Base-by-base conservation (phyloP, 2,888 invertebrate genomes). In the Copidosoma aretas region DNA sequence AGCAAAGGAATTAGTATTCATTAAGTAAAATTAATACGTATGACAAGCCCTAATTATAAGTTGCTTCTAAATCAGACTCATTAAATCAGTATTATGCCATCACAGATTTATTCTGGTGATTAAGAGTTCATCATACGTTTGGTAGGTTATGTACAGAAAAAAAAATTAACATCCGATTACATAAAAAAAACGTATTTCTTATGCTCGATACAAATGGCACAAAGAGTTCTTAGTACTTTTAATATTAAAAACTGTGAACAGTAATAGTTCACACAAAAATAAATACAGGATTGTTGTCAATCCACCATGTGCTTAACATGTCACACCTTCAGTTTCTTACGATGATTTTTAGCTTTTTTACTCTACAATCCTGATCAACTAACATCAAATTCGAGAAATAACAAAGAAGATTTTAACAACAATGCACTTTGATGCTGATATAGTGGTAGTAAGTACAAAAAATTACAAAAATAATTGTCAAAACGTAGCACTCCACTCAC, bases 31-130 rank as follows among this genome's bases (percentile, higher is more conserved):
- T 41, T 41, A 10, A 10, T 49, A n/a, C n/a, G 3, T 12, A 32
- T 21, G 19, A 21, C 39, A 49, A 32, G 17, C 15, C 8, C 32
- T 32, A 5, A 32, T 32, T 3, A 25, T 46, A 17, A 14, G n/a
- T 52, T 54, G 21, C 56, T 58, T 43, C 41, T 76, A n/a, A 77
- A 79, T 84, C 83, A 84, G 84, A 78, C 84, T 84, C 84, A 84
- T 84, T 84, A 84, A 84, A 85, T 84, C 84, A 84, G 81, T 80
- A 58, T 68, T 81, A 75, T 77, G 71, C 81, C 78, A 80, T 77
- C 84, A 84, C 49, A 72, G 72, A 68, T 56, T 52, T 21, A 52
- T 68, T 77, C 74, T 75, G 68, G 73, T 63, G 57, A 21, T 57
- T 58, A 52, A 41, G 32, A 53, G 24, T 60, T 60, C 41, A 49